These are phyloP conservation scores for Decapterus maruadsi DNA, from an alignment of 2,797 vertebrate species.

Conservation along the genomic window DNA sequence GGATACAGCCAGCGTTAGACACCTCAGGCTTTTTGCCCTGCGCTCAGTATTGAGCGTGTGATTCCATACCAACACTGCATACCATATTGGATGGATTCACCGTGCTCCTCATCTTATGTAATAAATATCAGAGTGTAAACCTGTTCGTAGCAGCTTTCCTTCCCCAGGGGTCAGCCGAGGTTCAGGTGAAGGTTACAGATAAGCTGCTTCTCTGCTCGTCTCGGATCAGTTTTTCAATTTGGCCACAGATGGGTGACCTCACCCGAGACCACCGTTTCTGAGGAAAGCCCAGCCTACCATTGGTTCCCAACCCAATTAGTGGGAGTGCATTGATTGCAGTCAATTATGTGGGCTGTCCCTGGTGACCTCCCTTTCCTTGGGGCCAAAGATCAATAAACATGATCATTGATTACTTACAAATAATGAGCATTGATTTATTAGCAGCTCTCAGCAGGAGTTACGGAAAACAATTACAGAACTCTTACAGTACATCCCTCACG, in stretches of 20 bases:
- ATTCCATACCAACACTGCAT: slow-evolving; percentile 14
- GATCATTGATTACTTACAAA: slow-evolving; percentile 60
- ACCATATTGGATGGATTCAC: slow-evolving; percentile 14
- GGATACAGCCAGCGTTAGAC: slow-evolving; percentile 11
- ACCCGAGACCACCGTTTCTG: slow-evolving; percentile 1
- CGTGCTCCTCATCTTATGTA: background rate
- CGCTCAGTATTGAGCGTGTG: slow-evolving; percentile 31
- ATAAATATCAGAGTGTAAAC: background rate
- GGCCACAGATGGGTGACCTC: slow-evolving; percentile 41
- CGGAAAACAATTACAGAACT: slow-evolving; percentile 29
- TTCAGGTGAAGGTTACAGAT: slow-evolving; percentile 47
- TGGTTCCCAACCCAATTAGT: slow-evolving; percentile 67
- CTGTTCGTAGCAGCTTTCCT: background rate
- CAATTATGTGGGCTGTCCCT: slow-evolving; percentile 39
- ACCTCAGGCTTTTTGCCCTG: slow-evolving; percentile 36
- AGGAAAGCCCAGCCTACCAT: slow-evolving; percentile 19
- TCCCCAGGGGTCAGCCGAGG: slow-evolving; percentile 3
- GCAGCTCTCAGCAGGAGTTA: slow-evolving; percentile 23
- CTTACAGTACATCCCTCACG: background rate
- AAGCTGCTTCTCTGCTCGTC: slow-evolving; percentile 16
- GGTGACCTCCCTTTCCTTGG: slow-evolving; percentile 45
- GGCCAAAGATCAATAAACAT: slow-evolving; percentile 66
- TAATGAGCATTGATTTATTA: slow-evolving; percentile 63
- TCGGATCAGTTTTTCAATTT: slow-evolving; percentile 14
- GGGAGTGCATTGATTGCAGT: slow-evolving; percentile 67